Evolutionary conservation across 92 coral and sea anemone genomes (phyloP), one percentile per base, ranked within the genome.

Genomic region (Muricea muricata): DNA sequence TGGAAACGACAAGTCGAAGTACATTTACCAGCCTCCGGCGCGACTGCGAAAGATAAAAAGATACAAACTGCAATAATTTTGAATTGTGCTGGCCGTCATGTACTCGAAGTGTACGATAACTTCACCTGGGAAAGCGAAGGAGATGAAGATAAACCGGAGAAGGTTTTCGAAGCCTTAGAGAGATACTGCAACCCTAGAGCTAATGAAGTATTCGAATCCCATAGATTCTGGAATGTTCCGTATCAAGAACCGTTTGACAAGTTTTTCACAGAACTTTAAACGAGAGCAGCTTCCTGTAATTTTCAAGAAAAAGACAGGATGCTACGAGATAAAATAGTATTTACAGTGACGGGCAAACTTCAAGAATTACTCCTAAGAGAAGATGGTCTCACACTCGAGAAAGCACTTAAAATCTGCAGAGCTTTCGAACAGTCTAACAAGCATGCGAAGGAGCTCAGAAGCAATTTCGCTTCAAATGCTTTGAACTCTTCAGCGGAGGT

Each of bases 281-380:
- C 82, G 1, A 28, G 56, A 50, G 89, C 86, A 31, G 93, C 32
- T 14, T 34, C 79, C 29, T 90, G 90, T 37, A 90, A 87, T 29
- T 90, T 90, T 26, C 65, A 78, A 14, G 93, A 83, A 47, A 90
- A 84, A 66, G 83, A 90, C 2, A 76, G 88, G 29, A 86, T 90
- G 91, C 52, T 86, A 66, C 83, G 93, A 57, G 90, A 87, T 20
- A 90, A 85, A 65, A 90, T 86, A 17, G 87, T 86, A 29, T 86
- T 90, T 39, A 81, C 75, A 17, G 84, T 83, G 57, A 81, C 86
- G 0, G 88, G 88, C 12, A 86, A 90, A 40, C 86, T 80, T 12
- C 86, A 87, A 90, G 88, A 87, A 82, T 57, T 77, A 46, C 57
- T 83, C 1, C 78, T 86, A 2, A 34, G 85, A 55, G 79, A 80